Evolutionary conservation across 1,140 invertebrate species (phyloP).

Genomic region (Panonychus citri): DNA sequence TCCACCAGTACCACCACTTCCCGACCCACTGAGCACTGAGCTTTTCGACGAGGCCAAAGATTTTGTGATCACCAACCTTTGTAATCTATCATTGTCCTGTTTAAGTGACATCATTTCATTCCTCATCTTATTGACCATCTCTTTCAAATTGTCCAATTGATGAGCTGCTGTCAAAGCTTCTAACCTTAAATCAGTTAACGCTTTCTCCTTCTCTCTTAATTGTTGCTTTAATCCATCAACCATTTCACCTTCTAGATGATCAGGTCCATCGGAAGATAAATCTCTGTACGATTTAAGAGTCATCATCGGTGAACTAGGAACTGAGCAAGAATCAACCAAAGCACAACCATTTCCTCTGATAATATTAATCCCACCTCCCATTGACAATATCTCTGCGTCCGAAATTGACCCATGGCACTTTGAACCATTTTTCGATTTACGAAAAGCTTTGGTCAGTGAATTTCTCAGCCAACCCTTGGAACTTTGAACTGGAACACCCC

Average conservation of each 20-base stretch:
- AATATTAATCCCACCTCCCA: neutral
- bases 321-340: neutral
- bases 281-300: neutral
- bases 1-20: neutral
- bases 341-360: neutral
- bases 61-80: constrained; percentile 55
- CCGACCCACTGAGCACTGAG: constrained; percentile 17
- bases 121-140: constrained; percentile 87
- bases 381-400: neutral
- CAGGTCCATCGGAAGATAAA: neutral
- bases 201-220: constrained; percentile 79
- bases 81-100: constrained; percentile 83
- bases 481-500: neutral
- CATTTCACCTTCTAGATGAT: constrained; percentile 13
- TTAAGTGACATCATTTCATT: constrained; percentile 53
- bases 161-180: constrained; percentile 88
- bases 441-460: constrained; percentile 91
- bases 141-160: constrained; percentile 81
- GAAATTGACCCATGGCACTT: neutral
- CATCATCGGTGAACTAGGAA: neutral
- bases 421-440: neutral
- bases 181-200: constrained; percentile 77
- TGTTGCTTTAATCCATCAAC: constrained; percentile 77
- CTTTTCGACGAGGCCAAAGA: constrained; percentile 53
- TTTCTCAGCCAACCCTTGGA: constrained; percentile 43